Percentiles rank a stretch among this genome's conserved stretches.
These are phyloP conservation scores for Myodes glareolus DNA, from an alignment of 2,113 vertebrate species.

Conservation along the genomic window DNA sequence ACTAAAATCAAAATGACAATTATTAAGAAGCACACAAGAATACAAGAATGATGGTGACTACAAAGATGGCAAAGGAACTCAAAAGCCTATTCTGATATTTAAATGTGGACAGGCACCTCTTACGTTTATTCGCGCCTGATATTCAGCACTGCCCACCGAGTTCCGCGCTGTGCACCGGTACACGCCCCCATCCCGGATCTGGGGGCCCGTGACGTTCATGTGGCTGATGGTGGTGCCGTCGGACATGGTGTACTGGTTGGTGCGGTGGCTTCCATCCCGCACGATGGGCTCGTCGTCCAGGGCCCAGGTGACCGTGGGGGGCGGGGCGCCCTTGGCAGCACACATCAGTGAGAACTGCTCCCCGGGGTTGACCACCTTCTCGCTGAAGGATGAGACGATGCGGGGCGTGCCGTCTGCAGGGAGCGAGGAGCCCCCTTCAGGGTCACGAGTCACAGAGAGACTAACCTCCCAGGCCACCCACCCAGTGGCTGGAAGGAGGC, in stretches of 20 bases:
- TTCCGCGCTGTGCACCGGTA: constrained; percentile 99
- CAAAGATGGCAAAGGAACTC: constrained; percentile 81
- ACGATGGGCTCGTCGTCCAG: constrained; percentile 96
- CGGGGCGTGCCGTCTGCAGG: constrained; percentile 95
- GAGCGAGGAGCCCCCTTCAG: constrained; percentile 72
- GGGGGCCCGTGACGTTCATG: constrained; percentile 96
- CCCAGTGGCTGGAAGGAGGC: not conserved
- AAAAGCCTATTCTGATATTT: constrained; percentile 97
- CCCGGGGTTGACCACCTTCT: constrained; percentile 96
- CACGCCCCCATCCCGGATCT: constrained; percentile 98
- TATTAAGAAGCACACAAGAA: constrained; percentile 68
- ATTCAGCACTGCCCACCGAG: constrained; percentile 99
- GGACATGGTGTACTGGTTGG: constrained; percentile 97
- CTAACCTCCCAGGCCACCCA: not conserved
- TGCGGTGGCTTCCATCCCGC: constrained; percentile 92
- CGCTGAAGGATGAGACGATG: constrained; percentile 98
- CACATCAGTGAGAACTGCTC: constrained; percentile 99
- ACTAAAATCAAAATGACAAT: constrained; percentile 73
- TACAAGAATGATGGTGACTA: constrained; percentile 73
- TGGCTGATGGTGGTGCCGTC: constrained; percentile 97
- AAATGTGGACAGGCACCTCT: constrained; percentile 99
- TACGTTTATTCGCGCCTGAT: constrained; percentile 99
- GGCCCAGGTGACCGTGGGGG: constrained; percentile 97
- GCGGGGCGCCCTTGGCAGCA: constrained; percentile 96
- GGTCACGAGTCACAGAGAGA: not conserved